Conservation (phyloP, 2,113 vertebrate genomes). For the Fulica atra region DNA sequence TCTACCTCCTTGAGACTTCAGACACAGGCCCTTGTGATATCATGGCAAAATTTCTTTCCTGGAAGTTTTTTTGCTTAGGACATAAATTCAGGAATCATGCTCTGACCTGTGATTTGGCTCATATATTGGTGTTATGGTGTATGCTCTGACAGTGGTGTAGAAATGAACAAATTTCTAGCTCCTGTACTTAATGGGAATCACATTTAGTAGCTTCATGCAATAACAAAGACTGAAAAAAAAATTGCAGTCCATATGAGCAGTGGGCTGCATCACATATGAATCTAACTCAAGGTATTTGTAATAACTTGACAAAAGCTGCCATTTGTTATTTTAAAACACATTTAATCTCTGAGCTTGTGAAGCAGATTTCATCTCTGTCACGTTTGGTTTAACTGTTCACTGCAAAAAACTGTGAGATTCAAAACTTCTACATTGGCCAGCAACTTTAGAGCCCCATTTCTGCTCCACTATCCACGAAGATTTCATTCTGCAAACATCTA, state of each 20-base stretch:
- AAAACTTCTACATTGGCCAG: background rate
- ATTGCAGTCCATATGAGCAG: background rate
- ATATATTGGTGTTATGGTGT: background rate
- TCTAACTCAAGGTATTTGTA: background rate
- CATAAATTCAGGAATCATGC: background rate
- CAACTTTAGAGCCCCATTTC: background rate
- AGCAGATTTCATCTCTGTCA: background rate
- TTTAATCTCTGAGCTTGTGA: constrained; percentile 25
- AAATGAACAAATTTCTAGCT: background rate
- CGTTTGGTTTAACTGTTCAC: background rate
- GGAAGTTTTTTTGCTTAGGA: background rate
- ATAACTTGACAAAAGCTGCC: background rate
- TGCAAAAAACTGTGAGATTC: background rate
- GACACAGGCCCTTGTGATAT: background rate
- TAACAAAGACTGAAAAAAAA: background rate
- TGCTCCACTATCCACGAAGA: background rate
- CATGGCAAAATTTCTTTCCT: background rate
- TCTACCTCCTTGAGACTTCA: background rate
- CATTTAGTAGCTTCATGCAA: background rate
- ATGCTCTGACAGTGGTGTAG: background rate
- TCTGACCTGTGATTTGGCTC: constrained; percentile 12
- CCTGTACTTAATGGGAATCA: background rate
- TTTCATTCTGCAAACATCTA: background rate
- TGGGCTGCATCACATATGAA: background rate
- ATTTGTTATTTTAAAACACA: background rate